These are phyloP conservation scores for Macquaria ambigua DNA, from an alignment of 2,113 vertebrate genomes.

Conservation along the genomic window DNA sequence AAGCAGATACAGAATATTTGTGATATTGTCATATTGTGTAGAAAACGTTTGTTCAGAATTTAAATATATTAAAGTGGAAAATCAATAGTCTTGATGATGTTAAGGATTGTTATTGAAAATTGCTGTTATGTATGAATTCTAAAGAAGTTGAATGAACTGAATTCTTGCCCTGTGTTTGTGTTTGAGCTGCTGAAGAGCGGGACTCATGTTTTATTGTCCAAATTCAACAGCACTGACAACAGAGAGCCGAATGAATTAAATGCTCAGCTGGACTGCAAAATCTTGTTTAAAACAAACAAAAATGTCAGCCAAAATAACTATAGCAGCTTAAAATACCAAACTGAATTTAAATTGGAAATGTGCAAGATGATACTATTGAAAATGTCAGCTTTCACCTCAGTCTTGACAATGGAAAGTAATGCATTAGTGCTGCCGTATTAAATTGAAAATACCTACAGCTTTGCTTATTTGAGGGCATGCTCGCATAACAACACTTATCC, in stretches of 20 bases:
- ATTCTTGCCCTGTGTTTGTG: not conserved
- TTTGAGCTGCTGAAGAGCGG: not conserved
- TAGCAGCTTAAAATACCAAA: not conserved
- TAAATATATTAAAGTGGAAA: not conserved
- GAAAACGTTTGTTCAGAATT: not conserved
- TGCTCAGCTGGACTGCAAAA: not conserved
- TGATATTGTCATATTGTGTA: not conserved
- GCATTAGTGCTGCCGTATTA: not conserved
- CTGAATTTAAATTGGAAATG: constrained; percentile 3
- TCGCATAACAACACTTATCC: not conserved
- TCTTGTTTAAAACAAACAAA: not conserved
- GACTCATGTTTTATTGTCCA: not conserved
- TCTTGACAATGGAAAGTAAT: not conserved
- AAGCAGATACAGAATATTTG: not conserved
- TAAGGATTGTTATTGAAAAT: not conserved
- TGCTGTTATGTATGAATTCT: not conserved
- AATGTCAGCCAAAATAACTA: not conserved
- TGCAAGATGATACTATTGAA: not conserved
- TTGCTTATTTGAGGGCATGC: not conserved
- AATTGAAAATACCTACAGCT: not conserved
- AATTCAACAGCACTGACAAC: not conserved
- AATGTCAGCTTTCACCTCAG: not conserved
- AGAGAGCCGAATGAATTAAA: not conserved
- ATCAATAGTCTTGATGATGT: not conserved
- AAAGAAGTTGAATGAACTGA: not conserved